Evolutionary conservation across 2,113 vertebrate genomes (phyloP).

Genomic region (Pseudorhombus dupliciocellatus): DNA sequence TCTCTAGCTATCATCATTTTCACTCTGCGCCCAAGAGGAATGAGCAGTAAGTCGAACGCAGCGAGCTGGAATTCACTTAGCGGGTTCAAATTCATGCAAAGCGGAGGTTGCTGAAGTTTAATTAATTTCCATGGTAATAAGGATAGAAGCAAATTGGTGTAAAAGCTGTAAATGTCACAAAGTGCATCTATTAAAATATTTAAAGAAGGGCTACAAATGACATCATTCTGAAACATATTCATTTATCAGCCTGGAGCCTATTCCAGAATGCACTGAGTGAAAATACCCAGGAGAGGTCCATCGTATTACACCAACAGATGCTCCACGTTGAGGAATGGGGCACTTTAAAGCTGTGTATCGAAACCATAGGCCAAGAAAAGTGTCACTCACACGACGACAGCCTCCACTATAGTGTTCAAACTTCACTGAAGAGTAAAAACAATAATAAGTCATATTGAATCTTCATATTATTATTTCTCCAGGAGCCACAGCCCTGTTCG

Average conservation of each 20-base stretch:
- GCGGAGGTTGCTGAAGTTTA: slow-evolving; percentile 37
- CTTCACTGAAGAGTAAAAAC: too few species aligned
- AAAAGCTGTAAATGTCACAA: slow-evolving; percentile 45
- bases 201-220: not conserved
- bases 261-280: not conserved
- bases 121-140: slow-evolving; percentile 53
- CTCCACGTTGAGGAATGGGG: not conserved
- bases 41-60: slow-evolving; percentile 16
- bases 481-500: too few species aligned
- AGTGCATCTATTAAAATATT: slow-evolving; percentile 35
- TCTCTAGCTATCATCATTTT: slow-evolving; percentile 19
- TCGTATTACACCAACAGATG: not conserved
- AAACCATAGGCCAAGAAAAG: not conserved
- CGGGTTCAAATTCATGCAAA: slow-evolving; percentile 29
- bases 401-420: too few species aligned
- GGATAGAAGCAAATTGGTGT: slow-evolving; percentile 22
- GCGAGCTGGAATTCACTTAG: slow-evolving; percentile 25
- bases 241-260: not conserved
- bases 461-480: too few species aligned
- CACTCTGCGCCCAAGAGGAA: slow-evolving; percentile 6
- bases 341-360: not conserved
- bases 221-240: not conserved
- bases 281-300: not conserved
- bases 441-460: too few species aligned
- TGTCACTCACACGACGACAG: too few species aligned